Conservation (phyloP, 2,888 invertebrate species). For the Neoaliturus tenellus region DNA sequence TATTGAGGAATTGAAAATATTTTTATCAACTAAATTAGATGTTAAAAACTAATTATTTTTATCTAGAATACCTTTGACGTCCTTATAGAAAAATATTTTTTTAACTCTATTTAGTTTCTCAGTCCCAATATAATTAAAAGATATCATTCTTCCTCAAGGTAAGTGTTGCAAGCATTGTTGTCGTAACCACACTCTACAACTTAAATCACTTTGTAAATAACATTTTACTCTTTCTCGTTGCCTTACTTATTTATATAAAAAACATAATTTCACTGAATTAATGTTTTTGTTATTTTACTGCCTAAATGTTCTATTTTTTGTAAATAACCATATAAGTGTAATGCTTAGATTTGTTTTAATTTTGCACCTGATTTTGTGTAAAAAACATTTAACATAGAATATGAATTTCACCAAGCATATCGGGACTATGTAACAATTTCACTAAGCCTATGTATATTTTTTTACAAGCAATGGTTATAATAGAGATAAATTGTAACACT, state of each 20-base stretch:
- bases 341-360: neutral
- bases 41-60: no score
- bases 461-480: no score
- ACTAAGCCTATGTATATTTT: no score
- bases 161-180: conserved; percentile 15
- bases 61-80: no score
- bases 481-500: neutral
- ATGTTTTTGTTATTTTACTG: neutral
- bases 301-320: neutral
- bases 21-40: no score
- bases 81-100: conserved; percentile 31
- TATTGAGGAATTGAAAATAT: no score
- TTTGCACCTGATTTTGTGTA: neutral
- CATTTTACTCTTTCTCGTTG: neutral
- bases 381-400: neutral
- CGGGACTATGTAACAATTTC: no score
- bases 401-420: no score
- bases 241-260: neutral
- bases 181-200: neutral
- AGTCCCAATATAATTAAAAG: neutral
- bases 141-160: neutral
- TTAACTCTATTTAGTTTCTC: conserved; percentile 50
- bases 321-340: neutral
- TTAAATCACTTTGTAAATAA: neutral
- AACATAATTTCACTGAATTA: neutral